These are phyloP conservation scores for Pyrgus malvae DNA, from an alignment of 2,888 invertebrate genomes.

Conservation along the genomic window DNA sequence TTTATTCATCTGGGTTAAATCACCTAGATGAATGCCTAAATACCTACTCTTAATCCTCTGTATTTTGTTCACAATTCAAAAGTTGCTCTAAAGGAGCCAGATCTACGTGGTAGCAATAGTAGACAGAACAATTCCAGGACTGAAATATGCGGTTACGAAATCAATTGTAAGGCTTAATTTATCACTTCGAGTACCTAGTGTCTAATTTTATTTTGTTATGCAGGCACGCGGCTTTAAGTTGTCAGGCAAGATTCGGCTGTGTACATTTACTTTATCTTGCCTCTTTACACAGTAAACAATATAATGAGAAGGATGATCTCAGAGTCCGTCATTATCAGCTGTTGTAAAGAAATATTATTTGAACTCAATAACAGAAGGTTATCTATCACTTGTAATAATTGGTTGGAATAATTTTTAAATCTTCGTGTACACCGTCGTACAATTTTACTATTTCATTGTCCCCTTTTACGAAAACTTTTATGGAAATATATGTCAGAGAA, in stretches of 20 bases:
- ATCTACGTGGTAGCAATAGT: no score
- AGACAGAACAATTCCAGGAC: neutral
- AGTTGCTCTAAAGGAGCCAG: no score
- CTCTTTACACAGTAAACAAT: neutral
- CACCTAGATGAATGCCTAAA: no score
- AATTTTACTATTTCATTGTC: no score
- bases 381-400: neutral
- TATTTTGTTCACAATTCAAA: no score
- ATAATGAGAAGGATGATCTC: neutral
- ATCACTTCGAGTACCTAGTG: constrained; percentile 26
- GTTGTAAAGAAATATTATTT: constrained; percentile 3
- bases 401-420: no score
- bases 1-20: no score
- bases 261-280: constrained; percentile 1
- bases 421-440: no score
- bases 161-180: neutral
- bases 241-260: constrained; percentile 3
- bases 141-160: neutral
- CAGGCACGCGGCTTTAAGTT: constrained; percentile 6
- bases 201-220: constrained; percentile 3
- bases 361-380: constrained; percentile 12
- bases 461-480: no score
- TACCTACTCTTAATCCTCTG: no score
- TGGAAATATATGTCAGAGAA: no score
- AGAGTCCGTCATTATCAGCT: neutral